Percentiles rank a stretch among this genome's conserved stretches.
phyloP scores from a whole-genome alignment of 2,888 invertebrate genomes.

The Cephonodes hylas region DNA sequence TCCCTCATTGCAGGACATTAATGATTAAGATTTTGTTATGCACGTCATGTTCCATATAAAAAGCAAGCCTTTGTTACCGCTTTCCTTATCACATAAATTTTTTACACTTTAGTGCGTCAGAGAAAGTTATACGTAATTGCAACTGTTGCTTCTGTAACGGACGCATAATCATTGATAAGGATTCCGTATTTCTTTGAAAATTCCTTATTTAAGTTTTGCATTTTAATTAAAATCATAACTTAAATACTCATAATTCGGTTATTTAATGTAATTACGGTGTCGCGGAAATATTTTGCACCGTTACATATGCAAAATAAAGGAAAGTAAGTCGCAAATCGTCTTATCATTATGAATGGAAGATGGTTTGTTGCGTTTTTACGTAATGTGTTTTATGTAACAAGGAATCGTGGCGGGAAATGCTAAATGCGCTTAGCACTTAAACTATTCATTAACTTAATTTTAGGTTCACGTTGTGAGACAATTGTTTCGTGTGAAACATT shows the following conservation, averaged over 20 bases:
- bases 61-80: background rate
- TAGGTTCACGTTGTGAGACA: background rate
- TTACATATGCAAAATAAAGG: conserved; percentile 5
- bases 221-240: background rate
- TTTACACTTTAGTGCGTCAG: background rate
- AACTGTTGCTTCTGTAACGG: background rate
- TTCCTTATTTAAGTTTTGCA: background rate
- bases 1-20: too few species aligned
- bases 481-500: background rate
- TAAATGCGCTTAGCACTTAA: background rate
- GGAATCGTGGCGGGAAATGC: background rate
- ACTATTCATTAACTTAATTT: background rate
- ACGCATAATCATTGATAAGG: background rate
- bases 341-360: conserved; percentile 9
- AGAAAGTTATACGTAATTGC: background rate
- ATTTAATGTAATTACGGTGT: background rate
- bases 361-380: conserved; percentile 4
- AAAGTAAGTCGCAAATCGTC: conserved; percentile 10
- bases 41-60: too few species aligned
- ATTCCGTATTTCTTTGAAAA: background rate
- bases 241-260: background rate
- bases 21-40: too few species aligned
- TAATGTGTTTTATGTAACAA: conserved; percentile 5
- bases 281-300: background rate
- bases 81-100: background rate